Evolutionary conservation across 2,888 invertebrate species (phyloP).

Genomic region (Oasisia sp.): DNA sequence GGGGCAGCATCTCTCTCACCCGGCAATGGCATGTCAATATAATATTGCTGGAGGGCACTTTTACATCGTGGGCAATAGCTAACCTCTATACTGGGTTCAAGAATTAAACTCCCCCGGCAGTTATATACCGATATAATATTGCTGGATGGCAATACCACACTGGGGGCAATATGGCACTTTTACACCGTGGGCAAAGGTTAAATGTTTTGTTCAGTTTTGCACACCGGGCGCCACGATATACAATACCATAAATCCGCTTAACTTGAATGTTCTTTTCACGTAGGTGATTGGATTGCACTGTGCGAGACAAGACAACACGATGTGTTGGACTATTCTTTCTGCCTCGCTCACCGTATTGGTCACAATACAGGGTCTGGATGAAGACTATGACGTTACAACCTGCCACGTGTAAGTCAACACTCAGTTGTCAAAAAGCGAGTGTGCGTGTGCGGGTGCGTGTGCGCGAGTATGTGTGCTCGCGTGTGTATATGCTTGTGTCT

Average conservation of each 20-base stretch:
- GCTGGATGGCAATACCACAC: no score
- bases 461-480: background rate
- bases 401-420: background rate
- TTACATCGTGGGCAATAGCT: no score
- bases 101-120: no score
- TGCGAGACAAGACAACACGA: background rate
- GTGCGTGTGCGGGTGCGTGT: background rate
- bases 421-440: no score
- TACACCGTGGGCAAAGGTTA: no score
- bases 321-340: background rate
- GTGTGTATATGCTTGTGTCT: background rate
- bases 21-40: no score
- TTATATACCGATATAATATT: no score
- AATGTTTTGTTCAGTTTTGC: no score
- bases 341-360: background rate
- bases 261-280: background rate
- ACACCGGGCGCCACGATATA: background rate
- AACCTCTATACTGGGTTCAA: no score
- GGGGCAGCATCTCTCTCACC: no score
- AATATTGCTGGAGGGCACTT: no score
- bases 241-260: background rate
- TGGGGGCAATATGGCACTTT: no score
- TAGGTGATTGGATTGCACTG: background rate
- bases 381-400: background rate
- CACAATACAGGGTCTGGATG: background rate